These are phyloP conservation scores for Zingel zingel DNA, from an alignment of 2,113 vertebrate species.

Conservation along the genomic window DNA sequence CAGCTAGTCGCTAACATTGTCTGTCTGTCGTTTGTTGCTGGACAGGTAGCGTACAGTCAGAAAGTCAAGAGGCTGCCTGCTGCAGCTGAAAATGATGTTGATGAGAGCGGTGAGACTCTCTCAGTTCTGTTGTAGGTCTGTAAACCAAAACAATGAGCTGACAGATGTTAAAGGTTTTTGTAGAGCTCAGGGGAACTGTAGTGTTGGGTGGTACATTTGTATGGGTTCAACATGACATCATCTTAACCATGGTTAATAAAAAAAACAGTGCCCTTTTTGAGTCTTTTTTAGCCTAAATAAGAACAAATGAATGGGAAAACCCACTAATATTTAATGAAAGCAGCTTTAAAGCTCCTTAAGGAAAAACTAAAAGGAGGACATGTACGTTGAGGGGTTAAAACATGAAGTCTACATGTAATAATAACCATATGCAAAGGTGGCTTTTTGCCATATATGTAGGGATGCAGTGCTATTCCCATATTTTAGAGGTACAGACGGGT, in stretches of 20 bases:
- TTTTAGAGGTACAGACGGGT: background rate
- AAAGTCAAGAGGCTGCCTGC: background rate
- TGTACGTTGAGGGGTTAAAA: slow-evolving; percentile 2
- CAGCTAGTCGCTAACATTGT: background rate
- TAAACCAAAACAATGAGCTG: background rate
- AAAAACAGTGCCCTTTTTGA: background rate
- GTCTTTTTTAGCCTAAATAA: background rate
- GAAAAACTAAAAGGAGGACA: background rate
- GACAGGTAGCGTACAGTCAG: background rate
- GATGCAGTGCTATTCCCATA: background rate
- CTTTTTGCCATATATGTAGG: slow-evolving; percentile 12
- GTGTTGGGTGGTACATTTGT: background rate
- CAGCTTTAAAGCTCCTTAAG: background rate
- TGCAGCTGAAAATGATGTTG: background rate
- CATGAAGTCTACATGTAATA: slow-evolving; percentile 11
- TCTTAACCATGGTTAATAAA: background rate
- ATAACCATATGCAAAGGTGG: slow-evolving; percentile 14
- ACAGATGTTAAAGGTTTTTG: background rate
- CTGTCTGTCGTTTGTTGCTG: background rate
- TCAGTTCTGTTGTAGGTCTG: background rate
- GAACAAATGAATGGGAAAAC: background rate
- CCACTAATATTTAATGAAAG: background rate
- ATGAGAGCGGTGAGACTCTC: background rate
- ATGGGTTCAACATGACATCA: background rate
- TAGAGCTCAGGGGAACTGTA: background rate